Percentiles rank a stretch among this genome's conserved stretches.
phyloP scores from a whole-genome alignment of 2,113 vertebrate species.

The Epinephelus moara region DNA sequence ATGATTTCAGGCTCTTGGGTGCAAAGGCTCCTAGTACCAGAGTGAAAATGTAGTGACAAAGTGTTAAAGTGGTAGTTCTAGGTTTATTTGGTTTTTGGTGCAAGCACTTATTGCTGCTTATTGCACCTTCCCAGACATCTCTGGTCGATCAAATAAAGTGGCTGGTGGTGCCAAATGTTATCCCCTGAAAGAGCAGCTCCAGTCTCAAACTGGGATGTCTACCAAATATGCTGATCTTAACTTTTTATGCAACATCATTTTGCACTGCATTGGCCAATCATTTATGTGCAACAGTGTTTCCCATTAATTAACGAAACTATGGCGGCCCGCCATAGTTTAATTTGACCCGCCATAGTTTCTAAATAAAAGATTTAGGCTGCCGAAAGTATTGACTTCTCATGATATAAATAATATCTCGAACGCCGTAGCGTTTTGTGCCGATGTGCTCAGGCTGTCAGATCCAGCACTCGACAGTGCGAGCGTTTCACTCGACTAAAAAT shows the following conservation, averaged over 20 bases:
- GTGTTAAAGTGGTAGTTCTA: not conserved
- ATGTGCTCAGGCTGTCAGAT: no score
- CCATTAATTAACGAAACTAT: no score
- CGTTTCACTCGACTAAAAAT: no score
- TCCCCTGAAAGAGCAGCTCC: not conserved
- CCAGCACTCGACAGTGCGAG: no score
- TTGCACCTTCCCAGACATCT: not conserved
- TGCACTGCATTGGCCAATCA: not conserved
- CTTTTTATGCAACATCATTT: not conserved
- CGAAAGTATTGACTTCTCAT: no score
- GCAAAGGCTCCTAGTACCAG: not conserved
- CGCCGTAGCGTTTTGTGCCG: no score
- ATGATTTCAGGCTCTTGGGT: not conserved
- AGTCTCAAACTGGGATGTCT: not conserved
- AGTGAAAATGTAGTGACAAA: not conserved
- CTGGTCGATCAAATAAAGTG: not conserved
- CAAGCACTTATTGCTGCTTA: not conserved
- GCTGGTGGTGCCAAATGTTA: not conserved
- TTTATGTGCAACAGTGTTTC: no score
- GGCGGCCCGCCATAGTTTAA: no score
- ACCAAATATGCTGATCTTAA: not conserved
- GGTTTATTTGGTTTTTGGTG: not conserved
- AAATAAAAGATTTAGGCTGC: no score
- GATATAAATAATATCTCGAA: no score
- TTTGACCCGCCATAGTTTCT: no score